Percentiles rank a stretch among this genome's conserved stretches.
These are phyloP conservation scores for Metaphire vulgaris DNA, from an alignment of 1,140 invertebrate genomes.

Conservation along the genomic window DNA sequence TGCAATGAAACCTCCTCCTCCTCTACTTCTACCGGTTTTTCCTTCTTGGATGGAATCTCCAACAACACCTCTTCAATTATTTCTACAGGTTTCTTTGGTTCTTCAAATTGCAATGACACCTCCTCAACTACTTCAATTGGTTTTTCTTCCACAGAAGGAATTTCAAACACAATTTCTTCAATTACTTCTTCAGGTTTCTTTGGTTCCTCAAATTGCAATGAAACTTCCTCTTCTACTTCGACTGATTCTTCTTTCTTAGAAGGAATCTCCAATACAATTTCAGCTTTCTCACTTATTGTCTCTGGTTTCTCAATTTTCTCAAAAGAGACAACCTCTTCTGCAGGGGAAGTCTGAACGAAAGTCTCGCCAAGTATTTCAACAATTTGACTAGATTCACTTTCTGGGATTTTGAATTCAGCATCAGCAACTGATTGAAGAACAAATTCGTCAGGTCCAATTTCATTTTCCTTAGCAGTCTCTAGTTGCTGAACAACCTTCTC, in stretches of 20 bases:
- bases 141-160: neutral
- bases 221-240: neutral
- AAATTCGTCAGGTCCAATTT: too few relatives aligned
- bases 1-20: neutral
- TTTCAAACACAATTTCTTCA: neutral
- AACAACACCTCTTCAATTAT: neutral
- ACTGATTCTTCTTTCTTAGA: neutral
- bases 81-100: constrained; percentile 1
- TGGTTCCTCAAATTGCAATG: neutral
- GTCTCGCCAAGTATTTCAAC: too few relatives aligned
- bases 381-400: too few relatives aligned
- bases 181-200: neutral
- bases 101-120: neutral
- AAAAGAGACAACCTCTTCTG: too few relatives aligned
- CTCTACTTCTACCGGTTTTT: constrained; percentile 1
- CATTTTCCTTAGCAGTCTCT: too few relatives aligned
- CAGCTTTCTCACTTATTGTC: too few relatives aligned
- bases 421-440: too few relatives aligned
- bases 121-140: neutral
- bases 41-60: neutral
- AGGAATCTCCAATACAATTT: neutral
- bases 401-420: too few relatives aligned
- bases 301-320: too few relatives aligned
- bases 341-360: too few relatives aligned
- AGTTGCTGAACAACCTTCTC: too few relatives aligned